Base-by-base conservation (phyloP, 2,113 vertebrate genomes). In the Pavo muticus region DNA sequence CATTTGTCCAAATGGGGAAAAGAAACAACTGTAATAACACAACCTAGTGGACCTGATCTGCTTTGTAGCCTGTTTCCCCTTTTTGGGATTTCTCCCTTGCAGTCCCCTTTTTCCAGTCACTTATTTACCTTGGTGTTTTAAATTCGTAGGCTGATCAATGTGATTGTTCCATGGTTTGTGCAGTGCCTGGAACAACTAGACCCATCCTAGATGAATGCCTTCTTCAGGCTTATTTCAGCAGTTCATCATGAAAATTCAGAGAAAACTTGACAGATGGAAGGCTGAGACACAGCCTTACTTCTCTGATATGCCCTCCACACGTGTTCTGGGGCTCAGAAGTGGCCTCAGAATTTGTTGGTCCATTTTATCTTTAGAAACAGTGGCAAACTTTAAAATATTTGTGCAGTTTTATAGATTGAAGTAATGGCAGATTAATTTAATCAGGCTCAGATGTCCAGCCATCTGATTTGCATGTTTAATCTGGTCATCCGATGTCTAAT, bases 391-490 rank as follows among this genome's bases (percentile, higher is more conserved):
- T 61, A 70, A 78, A 88, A 93, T 82, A 56, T 81, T 88, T 71
- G 25, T 57, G 14, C 29, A 45, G 3, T 9, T 91, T 94, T 75
- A 63, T 30, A 81, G 52, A 57, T 74, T 85, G 65, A 90, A 57
- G 65, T 64, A 71, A 80, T 20, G 25, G 13, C 45, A 90, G 32
- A 61, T 74, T 80, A 54, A 78, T 77, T 86, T 86, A 91, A 74
- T 94, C 35, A 78, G 42, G 47, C 25, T 69, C 84, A 69, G 23
- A 65, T 78, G 65, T 85, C 39, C 88, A 74, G 2, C 69, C 92
- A 69, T 91, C 45, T 81, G 65, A 88, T 95, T 87, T 96, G 52
- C 91, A 69, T 91, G 72, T 84, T 94, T 85, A 84, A 80, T 95
- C 72, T 94, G 78, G 23, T 80, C 72, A 83, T 95, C 85, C 57